These are phyloP conservation scores for Lepidurus couesii DNA, from an alignment of 1,140 invertebrate species.

Conservation along the genomic window DNA sequence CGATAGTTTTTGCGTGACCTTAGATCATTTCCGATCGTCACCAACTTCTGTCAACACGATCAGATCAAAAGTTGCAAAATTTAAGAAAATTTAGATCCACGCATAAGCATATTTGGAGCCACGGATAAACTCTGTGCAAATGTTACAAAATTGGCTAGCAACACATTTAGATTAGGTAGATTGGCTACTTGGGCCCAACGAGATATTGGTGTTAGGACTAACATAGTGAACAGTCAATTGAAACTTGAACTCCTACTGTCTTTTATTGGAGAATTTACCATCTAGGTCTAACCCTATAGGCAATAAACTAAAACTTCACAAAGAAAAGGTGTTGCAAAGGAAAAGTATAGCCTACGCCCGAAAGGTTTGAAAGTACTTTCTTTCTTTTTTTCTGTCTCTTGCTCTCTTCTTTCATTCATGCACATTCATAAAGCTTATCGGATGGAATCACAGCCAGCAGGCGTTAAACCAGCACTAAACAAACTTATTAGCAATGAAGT, in stretches of 20 bases:
- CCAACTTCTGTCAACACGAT: too few relatives aligned
- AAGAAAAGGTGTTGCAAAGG: not conserved
- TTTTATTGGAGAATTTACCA: not conserved
- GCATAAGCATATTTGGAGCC: too few relatives aligned
- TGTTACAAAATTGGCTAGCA: not conserved
- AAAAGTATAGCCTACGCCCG: not conserved
- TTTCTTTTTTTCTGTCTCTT: not conserved
- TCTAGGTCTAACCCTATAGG: not conserved
- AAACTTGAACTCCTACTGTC: not conserved
- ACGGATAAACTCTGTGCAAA: not conserved
- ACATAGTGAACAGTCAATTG: not conserved
- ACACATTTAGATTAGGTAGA: not conserved
- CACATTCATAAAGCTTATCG: too few relatives aligned
- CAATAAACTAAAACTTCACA: not conserved
- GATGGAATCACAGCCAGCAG: too few relatives aligned
- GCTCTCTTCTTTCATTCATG: too few relatives aligned
- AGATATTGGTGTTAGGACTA: not conserved
- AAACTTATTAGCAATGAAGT: too few relatives aligned
- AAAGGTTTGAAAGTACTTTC: not conserved
- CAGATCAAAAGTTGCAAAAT: too few relatives aligned
- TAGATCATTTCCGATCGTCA: too few relatives aligned
- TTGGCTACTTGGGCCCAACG: not conserved
- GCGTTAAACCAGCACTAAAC: too few relatives aligned
- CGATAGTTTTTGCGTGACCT: too few relatives aligned
- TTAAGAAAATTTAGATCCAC: too few relatives aligned